Evolutionary conservation across 2,113 vertebrate species (phyloP).

Genomic region (Nicator chloris): DNA sequence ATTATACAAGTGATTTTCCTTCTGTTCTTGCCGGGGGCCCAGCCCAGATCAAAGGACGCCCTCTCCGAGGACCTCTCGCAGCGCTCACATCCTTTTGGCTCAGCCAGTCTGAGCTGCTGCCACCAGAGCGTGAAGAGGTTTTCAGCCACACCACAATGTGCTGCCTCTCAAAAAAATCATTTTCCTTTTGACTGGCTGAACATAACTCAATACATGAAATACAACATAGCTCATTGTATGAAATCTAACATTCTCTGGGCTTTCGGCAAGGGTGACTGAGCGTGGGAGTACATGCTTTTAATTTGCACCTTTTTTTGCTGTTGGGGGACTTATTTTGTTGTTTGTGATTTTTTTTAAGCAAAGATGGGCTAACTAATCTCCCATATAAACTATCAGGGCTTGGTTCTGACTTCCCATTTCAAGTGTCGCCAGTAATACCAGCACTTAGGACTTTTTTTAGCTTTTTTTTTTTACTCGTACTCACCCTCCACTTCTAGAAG

Average conservation of each 20-base stretch:
- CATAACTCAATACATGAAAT: not conserved
- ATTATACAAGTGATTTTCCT: not conserved
- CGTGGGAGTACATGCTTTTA: not conserved
- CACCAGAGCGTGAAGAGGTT: not conserved
- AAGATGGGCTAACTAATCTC: not conserved
- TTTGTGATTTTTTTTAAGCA: not conserved
- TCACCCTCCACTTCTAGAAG: not conserved
- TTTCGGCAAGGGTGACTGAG: fast-evolving
- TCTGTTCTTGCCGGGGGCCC: not conserved
- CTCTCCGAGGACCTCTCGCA: not conserved
- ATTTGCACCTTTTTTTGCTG: not conserved
- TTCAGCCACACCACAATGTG: not conserved
- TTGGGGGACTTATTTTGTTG: not conserved
- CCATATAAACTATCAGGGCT: not conserved
- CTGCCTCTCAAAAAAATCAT: not conserved
- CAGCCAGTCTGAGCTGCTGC: not conserved
- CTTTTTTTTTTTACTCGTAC: not conserved
- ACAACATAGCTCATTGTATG: too few relatives aligned
- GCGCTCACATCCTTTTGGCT: not conserved
- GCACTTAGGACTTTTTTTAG: not conserved
- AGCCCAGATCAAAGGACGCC: not conserved
- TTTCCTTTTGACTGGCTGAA: not conserved
- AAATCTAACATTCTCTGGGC: fast-evolving
- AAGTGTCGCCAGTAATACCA: not conserved
- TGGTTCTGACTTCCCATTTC: not conserved